Conservation (phyloP, 2,797 vertebrate species). For the Eleutherodactylus coqui region DNA sequence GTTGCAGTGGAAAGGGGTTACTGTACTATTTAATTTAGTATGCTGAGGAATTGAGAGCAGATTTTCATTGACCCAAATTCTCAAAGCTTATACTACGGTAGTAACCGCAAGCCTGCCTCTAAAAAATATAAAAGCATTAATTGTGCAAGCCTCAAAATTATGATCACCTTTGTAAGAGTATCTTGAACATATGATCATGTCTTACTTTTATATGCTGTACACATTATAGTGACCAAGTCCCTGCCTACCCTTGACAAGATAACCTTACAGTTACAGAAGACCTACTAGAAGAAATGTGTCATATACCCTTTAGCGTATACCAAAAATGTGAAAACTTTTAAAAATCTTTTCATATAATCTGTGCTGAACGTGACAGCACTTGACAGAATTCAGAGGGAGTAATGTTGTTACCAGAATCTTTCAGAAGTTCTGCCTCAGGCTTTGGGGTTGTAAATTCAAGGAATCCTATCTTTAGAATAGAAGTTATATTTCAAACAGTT, state of each 20-base stretch:
- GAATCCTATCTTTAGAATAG: background rate
- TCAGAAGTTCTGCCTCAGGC: slow-evolving; percentile 3
- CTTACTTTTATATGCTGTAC: background rate
- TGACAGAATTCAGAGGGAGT: slow-evolving; percentile 1
- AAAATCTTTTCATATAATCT: background rate
- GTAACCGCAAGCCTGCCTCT: background rate
- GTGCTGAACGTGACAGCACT: background rate
- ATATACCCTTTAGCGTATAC: background rate
- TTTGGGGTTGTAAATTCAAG: slow-evolving; percentile 8
- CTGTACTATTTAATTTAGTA: too few species aligned
- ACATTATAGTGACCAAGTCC: background rate
- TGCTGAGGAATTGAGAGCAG: background rate
- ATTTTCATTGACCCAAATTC: background rate
- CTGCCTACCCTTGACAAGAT: background rate
- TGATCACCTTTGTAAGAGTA: background rate
- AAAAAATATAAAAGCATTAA: too few species aligned
- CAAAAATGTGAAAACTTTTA: background rate
- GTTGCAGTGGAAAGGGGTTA: too few species aligned
- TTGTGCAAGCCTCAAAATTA: background rate
- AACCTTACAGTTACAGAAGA: background rate
- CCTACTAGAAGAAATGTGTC: background rate
- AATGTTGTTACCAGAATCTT: slow-evolving; percentile 11
- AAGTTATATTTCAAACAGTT: background rate
- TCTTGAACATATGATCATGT: background rate
- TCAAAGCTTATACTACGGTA: background rate